Evolutionary conservation across 1,140 invertebrate species (phyloP), one percentile per base, ranked within the genome.

Genomic region (Whitmania pigra): DNA sequence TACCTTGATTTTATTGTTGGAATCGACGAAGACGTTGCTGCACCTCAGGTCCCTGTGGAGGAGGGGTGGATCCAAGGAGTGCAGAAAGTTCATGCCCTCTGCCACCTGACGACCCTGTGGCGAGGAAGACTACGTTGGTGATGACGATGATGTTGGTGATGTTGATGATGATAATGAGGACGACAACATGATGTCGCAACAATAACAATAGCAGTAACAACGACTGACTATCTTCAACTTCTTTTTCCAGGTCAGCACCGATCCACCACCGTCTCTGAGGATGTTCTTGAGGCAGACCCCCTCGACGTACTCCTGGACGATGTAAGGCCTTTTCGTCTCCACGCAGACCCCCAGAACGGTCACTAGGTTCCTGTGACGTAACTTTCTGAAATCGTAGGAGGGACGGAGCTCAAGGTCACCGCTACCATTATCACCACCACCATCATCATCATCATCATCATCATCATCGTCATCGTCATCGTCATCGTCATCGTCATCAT

Each of bases 1-100:
- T 73, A 81, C 80, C 76, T 79, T 79, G 5, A 78, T 75, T 53
- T 77, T 75, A 53, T 77, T 77, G 71, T 79, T 75, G 57, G 77
- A 73, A 40, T 73, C 76, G 78, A 99, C 97, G 83, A 99, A 98
- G 81, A 99, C 95, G 86, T 99, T 99, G 84, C 97, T 95, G 86
- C 95, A 98, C 74, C 87, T 85, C n/a, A 87, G 78, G 77, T 87
- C 87, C 43, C 86, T 87, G 84, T 99, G 96, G 79, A 99, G 96
- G 77, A 98, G 96, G 36, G 94, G 93, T 57, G 95, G 94, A 71
- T 90, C 89, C 76, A 94, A 87, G 29, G 94, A 96, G 83, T 99
- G 95, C 66, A 99, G 86, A 82, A 97, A 99, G 76, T 91, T 90
- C 68, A 99, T 85, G 71, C 95, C 96, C 83, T 97, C 79, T 60